Evolutionary conservation across 2,888 invertebrate genomes (phyloP).

Genomic region (Platynereis dumerilii): DNA sequence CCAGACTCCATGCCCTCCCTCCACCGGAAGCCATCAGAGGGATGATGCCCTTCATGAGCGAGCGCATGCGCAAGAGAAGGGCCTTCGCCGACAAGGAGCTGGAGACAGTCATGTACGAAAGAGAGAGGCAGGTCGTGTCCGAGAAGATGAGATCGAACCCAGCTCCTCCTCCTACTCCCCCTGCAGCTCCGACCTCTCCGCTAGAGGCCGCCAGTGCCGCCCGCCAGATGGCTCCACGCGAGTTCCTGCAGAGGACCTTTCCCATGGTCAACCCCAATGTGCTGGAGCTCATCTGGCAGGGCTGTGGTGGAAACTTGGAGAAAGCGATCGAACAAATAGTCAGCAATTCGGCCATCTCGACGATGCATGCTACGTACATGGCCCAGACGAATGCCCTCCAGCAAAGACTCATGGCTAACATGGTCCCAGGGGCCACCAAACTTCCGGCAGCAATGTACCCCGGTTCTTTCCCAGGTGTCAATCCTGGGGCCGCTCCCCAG

Average conservation of each 20-base stretch:
- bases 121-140: slow-evolving; percentile 49
- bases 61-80: slow-evolving; percentile 69
- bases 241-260: slow-evolving; percentile 47
- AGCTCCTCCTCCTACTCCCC: not conserved
- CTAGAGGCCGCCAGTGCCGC: slow-evolving; percentile 14
- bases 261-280: slow-evolving; percentile 48
- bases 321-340: slow-evolving; percentile 46
- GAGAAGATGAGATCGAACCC: slow-evolving; percentile 24
- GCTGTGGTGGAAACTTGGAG: slow-evolving; percentile 49
- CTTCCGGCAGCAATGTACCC: not conserved
- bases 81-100: slow-evolving; percentile 65
- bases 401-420: not conserved
- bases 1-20: slow-evolving; percentile 47
- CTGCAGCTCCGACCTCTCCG: slow-evolving; percentile 7
- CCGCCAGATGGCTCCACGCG: slow-evolving; percentile 39
- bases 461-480: not conserved
- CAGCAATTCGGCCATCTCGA: slow-evolving; percentile 10
- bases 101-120: slow-evolving; percentile 60
- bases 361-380: not conserved
- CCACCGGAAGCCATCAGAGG: slow-evolving; percentile 48
- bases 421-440: not conserved
- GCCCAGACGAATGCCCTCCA: slow-evolving; percentile 11
- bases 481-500: not conserved
- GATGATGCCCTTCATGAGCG: slow-evolving; percentile 63
- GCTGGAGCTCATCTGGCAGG: slow-evolving; percentile 51